Evolutionary conservation across 2,888 invertebrate species (phyloP).

Genomic region (Meta bourneti): DNA sequence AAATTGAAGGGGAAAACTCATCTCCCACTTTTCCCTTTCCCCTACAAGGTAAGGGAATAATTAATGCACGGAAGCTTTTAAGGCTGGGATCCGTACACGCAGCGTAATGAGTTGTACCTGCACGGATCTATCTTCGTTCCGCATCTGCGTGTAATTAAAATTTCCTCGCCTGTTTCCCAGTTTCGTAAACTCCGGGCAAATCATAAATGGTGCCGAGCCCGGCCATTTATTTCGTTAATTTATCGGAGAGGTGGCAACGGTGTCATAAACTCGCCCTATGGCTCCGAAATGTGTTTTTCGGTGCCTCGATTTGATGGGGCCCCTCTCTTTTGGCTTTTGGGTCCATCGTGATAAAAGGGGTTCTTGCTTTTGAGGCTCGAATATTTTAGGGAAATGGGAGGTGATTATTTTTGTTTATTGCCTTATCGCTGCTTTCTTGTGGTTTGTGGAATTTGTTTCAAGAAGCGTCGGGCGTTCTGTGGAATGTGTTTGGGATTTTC

Average conservation of each 20-base stretch:
- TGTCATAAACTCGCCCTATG: constrained; percentile 52
- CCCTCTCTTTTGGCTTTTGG: constrained; percentile 7
- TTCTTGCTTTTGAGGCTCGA: background rate
- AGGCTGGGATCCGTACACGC: constrained; percentile 9
- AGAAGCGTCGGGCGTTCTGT: background rate
- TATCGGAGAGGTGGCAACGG: constrained; percentile 67
- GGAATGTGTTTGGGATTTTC: too few species aligned
- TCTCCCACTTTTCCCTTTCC: constrained; percentile 39
- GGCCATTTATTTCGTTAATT: constrained; percentile 68
- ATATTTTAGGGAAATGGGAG: constrained; percentile 21
- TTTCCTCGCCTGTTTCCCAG: constrained; percentile 51
- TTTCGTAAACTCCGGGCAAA: constrained; percentile 52
- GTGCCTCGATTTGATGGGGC: background rate
- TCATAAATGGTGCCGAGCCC: constrained; percentile 58
- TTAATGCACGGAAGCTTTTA: constrained; percentile 66
- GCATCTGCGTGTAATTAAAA: constrained; percentile 64
- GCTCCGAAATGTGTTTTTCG: constrained; percentile 56
- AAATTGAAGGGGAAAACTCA: constrained; percentile 20
- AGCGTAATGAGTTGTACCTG: constrained; percentile 61
- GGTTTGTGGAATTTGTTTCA: background rate
- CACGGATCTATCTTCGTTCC: constrained; percentile 63
- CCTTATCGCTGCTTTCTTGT: background rate
- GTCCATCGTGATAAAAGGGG: constrained; percentile 21
- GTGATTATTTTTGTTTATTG: constrained; percentile 34
- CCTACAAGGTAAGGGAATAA: constrained; percentile 64